Evolutionary conservation across 2,113 vertebrate species (phyloP).

Genomic region (Stegostoma tigrinum): DNA sequence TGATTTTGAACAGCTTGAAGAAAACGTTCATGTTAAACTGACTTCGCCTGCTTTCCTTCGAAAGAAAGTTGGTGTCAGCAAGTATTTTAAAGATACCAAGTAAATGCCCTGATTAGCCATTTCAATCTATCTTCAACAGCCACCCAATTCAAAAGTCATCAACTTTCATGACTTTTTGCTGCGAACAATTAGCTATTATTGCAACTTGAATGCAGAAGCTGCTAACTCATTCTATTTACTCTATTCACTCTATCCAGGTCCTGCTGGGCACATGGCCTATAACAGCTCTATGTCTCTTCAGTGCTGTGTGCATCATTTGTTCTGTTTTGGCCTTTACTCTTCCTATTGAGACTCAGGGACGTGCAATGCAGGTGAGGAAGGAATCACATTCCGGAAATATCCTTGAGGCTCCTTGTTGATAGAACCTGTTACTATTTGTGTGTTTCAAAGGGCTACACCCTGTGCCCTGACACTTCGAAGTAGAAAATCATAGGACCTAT

Average conservation of each 20-base stretch:
- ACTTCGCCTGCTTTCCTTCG: neutral
- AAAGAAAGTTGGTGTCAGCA: neutral
- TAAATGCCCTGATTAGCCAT: neutral
- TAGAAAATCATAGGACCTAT: neutral
- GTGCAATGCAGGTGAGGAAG: conserved; percentile 73
- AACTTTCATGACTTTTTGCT: neutral
- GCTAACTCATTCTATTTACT: neutral
- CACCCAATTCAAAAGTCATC: neutral
- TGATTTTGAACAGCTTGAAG: neutral
- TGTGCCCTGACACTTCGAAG: neutral
- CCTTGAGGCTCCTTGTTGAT: neutral
- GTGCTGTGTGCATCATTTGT: conserved; percentile 64
- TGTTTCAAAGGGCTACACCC: too few species aligned
- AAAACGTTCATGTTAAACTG: neutral
- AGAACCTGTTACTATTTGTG: neutral
- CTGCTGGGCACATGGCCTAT: conserved; percentile 71
- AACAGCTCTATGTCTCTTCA: conserved; percentile 70
- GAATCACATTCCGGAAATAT: neutral
- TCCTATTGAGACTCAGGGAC: conserved; percentile 85
- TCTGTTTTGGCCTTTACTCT: conserved; percentile 66
- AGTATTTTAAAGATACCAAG: neutral
- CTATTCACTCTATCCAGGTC: conserved; percentile 59
- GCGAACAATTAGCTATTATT: neutral
- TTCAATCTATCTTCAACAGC: neutral
- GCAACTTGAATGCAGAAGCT: neutral